These are phyloP conservation scores for Phoenicopterus ruber DNA, from an alignment of 2,113 vertebrate species.

Conservation along the genomic window DNA sequence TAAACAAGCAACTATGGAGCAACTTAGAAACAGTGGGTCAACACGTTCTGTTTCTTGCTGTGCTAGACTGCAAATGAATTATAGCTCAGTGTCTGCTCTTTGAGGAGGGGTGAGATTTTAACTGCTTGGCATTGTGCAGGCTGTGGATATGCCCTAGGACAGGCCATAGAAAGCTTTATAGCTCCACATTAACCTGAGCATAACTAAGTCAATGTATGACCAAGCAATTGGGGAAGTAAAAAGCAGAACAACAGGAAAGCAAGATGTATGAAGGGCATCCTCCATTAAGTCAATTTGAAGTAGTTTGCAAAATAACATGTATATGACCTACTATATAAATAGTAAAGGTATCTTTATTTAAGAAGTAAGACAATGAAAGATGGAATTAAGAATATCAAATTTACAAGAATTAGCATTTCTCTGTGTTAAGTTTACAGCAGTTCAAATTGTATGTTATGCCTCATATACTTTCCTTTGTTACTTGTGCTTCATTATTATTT, in stretches of 20 bases:
- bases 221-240: not conserved
- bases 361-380: not conserved
- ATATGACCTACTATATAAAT: not conserved
- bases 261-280: not conserved
- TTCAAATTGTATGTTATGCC: not conserved
- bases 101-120: not conserved
- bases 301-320: not conserved
- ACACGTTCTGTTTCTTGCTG: accelerated
- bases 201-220: not conserved
- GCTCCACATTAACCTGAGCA: not conserved
- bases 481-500: not conserved
- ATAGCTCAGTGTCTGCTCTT: not conserved
- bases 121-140: not conserved
- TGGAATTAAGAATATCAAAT: not conserved
- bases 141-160: not conserved
- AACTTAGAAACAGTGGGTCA: not conserved
- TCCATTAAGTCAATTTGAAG: not conserved
- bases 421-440: not conserved
- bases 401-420: not conserved
- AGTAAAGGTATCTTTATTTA: not conserved
- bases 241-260: not conserved
- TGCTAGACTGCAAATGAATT: not conserved
- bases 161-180: not conserved
- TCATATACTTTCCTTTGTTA: not conserved
- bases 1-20: not conserved